phyloP scores from a whole-genome alignment of 2,797 vertebrate species.

The Arrhamphus sclerolepis region DNA sequence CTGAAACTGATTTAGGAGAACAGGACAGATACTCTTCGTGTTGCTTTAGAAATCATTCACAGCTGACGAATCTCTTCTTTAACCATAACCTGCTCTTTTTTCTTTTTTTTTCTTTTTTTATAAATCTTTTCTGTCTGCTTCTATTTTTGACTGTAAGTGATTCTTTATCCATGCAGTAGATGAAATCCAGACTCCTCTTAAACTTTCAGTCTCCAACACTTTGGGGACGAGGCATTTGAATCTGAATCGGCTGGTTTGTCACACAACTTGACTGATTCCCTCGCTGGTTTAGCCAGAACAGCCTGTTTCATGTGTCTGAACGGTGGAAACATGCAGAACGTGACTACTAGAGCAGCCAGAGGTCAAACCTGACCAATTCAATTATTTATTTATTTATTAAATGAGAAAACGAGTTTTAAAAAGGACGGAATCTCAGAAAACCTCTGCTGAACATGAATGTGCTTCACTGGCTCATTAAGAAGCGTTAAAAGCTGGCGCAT shows the following conservation, averaged over 20 bases:
- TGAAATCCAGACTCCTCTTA: slow-evolving; percentile 65
- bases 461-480: neutral
- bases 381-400: neutral
- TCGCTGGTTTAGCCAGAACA: slow-evolving; percentile 39
- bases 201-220: slow-evolving; percentile 31
- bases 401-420: neutral
- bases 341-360: slow-evolving; percentile 1
- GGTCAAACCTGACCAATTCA: neutral
- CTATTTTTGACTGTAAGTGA: neutral
- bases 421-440: neutral
- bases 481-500: too few species aligned
- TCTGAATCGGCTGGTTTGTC: slow-evolving; percentile 17
- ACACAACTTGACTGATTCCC: slow-evolving; percentile 25
- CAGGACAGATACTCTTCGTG: neutral
- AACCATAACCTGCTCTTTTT: neutral
- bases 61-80: neutral
- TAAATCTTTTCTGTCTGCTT: slow-evolving; percentile 30
- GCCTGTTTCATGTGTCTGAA: slow-evolving; percentile 39
- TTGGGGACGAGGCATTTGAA: slow-evolving; percentile 15
- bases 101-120: slow-evolving; percentile 2
- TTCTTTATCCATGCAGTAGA: slow-evolving; percentile 44
- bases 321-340: slow-evolving; percentile 22
- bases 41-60: too few species aligned
- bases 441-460: too few species aligned
- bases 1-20: neutral